A percentile compares a stretch with the other conserved stretches of the same genome.
phyloP scores from a whole-genome alignment of 2,113 vertebrate species.

The Nothocercus julius region DNA sequence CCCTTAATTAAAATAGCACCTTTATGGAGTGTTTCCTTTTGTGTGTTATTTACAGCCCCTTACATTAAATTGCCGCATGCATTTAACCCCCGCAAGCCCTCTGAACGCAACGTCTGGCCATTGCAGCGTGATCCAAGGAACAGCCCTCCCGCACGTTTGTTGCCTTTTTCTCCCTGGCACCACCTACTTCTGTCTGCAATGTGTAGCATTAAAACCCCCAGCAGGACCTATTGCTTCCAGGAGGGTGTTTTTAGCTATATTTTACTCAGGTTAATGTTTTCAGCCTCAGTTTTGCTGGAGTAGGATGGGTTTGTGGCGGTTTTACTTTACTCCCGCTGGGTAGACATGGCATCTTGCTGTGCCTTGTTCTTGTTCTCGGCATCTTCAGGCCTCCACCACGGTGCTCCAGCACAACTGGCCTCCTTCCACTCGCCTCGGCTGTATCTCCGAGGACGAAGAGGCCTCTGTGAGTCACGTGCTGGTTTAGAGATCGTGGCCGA shows the following conservation, averaged over 20 bases:
- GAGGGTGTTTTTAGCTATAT: neutral
- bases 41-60: neutral
- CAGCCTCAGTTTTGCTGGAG: neutral
- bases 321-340: neutral
- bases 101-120: neutral
- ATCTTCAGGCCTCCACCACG: neutral
- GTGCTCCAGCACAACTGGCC: neutral
- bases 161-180: neutral
- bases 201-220: neutral
- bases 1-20: neutral
- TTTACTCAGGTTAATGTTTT: neutral
- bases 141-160: constrained; percentile 12
- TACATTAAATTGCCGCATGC: neutral
- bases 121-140: neutral
- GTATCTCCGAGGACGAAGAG: neutral
- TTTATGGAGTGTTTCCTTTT: neutral
- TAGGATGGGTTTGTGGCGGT: neutral
- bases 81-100: neutral
- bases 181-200: neutral
- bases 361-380: neutral
- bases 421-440: neutral
- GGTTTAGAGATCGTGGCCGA: neutral
- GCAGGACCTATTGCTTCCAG: neutral
- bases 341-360: accelerated
- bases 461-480: neutral